phyloP scores from a whole-genome alignment of 2,888 invertebrate species.

The Mimumesa dahlbomi region DNA sequence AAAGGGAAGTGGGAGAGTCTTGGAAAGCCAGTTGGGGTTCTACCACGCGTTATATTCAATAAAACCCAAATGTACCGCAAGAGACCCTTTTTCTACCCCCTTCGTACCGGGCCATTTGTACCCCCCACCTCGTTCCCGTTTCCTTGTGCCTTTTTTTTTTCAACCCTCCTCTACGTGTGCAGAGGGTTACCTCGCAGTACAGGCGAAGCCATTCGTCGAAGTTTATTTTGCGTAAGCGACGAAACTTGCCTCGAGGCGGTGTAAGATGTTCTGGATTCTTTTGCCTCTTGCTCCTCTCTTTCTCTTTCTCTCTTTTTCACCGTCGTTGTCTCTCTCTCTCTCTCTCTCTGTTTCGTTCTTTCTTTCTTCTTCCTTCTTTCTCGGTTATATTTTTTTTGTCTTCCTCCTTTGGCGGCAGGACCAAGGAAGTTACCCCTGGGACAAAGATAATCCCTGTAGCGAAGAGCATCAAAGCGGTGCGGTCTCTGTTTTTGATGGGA shows the following conservation, averaged over 20 bases:
- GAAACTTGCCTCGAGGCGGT: constrained; percentile 51
- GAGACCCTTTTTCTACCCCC: constrained; percentile 65
- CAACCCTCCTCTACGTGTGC: background rate
- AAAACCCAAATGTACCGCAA: constrained; percentile 75
- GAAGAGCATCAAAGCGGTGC: constrained; percentile 46
- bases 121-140: constrained; percentile 19
- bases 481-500: constrained; percentile 54
- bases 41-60: constrained; percentile 72
- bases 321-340: constrained; percentile 13
- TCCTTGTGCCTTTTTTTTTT: constrained; percentile 13
- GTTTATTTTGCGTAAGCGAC: constrained; percentile 67
- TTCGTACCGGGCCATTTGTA: constrained; percentile 55
- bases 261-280: constrained; percentile 57
- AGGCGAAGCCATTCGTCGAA: constrained; percentile 57
- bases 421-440: constrained; percentile 50
- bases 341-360: constrained; percentile 1
- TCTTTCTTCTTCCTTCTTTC: constrained; percentile 12
- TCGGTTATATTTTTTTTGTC: constrained; percentile 35
- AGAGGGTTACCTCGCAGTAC: constrained; percentile 15
- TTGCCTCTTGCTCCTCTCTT: constrained; percentile 24
- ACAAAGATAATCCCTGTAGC: constrained; percentile 54
- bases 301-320: constrained; percentile 6
- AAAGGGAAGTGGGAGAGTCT: constrained; percentile 54
- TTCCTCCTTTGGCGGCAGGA: constrained; percentile 40
- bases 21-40: constrained; percentile 59